Evolutionary conservation across 2,888 invertebrate species (phyloP).

Genomic region (Phytoseiulus persimilis): DNA sequence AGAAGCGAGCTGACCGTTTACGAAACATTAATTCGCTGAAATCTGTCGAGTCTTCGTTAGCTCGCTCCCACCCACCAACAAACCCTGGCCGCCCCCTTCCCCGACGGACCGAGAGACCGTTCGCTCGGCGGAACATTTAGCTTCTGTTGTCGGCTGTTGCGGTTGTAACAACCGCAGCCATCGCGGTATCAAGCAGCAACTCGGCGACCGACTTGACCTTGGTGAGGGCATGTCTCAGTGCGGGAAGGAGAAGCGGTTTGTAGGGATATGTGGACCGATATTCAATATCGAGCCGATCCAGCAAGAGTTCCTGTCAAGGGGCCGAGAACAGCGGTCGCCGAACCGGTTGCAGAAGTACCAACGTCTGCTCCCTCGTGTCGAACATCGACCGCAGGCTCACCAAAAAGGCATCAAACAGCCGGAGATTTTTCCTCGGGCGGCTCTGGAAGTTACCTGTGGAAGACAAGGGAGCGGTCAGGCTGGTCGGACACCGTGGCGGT

Average conservation of each 20-base stretch:
- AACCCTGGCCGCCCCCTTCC: neutral
- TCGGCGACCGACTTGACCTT: neutral
- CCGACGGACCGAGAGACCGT: neutral
- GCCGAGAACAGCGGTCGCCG: neutral
- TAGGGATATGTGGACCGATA: neutral
- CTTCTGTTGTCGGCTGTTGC: neutral
- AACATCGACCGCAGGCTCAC: neutral
- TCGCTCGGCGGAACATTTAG: neutral
- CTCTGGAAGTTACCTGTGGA: neutral
- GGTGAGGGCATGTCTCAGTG: neutral
- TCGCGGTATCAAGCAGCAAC: neutral
- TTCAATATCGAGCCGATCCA: neutral
- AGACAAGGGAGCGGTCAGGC: too few relatives aligned
- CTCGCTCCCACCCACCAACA: neutral
- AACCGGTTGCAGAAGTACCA: neutral
- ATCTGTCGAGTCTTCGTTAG: neutral
- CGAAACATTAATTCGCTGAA: conserved; percentile 5
- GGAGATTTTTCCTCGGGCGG: neutral
- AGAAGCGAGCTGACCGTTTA: neutral
- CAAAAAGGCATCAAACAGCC: neutral
- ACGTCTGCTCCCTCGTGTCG: neutral
- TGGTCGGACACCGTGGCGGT: too few relatives aligned
- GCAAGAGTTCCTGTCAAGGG: neutral
- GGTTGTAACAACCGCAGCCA: neutral
- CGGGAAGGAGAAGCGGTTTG: neutral